Evolutionary conservation across 2,888 invertebrate species (phyloP).

Genomic region (Drosophila picticornis): DNA sequence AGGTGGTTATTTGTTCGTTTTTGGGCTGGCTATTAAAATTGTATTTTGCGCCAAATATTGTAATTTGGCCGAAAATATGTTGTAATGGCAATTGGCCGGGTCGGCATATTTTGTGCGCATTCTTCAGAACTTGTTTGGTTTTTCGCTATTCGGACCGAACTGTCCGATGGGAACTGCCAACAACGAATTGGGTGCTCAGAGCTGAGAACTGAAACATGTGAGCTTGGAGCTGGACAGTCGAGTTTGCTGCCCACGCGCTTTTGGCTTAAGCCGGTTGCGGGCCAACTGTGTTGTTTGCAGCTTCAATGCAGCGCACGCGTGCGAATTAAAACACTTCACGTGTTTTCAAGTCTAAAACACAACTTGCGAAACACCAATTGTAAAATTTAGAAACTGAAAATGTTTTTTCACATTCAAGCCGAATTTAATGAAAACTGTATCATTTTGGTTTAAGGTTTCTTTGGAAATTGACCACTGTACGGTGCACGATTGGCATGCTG

Average conservation of each 20-base stretch:
- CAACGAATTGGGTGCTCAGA: neutral
- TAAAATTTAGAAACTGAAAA: neutral
- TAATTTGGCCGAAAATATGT: constrained; percentile 56
- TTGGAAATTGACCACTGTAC: neutral
- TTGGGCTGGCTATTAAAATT: constrained; percentile 35
- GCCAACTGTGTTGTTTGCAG: constrained; percentile 2
- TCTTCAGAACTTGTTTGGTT: constrained; percentile 57
- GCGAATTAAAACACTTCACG: constrained; percentile 1
- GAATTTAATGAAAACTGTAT: neutral
- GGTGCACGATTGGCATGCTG: constrained; percentile 6
- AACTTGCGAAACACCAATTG: neutral
- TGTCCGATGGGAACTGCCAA: constrained; percentile 5
- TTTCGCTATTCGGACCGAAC: neutral
- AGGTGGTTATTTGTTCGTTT: neutral
- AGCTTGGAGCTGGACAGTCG: constrained; percentile 46
- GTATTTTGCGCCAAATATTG: constrained; percentile 41
- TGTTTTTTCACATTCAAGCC: neutral
- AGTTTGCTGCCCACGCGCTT: constrained; percentile 57
- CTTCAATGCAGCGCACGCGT: constrained; percentile 1
- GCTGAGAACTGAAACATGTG: neutral
- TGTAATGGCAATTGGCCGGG: constrained; percentile 58
- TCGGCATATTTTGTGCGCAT: constrained; percentile 53
- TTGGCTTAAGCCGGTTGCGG: neutral
- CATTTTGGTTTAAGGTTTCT: neutral
- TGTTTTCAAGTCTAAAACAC: neutral